A percentile compares a stretch with the other conserved stretches of the same genome.
Conservation (phyloP, 2,888 invertebrate species). For the Cecidostiba fungosa region DNA sequence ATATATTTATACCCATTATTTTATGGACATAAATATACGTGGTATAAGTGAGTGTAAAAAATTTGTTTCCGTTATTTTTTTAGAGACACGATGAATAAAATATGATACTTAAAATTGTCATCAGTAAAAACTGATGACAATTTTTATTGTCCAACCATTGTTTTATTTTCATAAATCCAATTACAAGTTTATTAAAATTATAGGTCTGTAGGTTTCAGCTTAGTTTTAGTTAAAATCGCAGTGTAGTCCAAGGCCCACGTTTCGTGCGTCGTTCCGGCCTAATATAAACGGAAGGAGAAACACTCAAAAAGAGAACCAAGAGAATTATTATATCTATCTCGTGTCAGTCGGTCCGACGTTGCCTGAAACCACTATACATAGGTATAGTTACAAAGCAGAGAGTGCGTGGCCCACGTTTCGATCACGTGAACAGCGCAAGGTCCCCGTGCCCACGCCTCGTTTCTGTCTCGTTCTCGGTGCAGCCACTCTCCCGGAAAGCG, state of each 20-base stretch:
- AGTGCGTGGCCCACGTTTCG: slow-evolving; percentile 52
- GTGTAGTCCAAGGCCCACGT: slow-evolving; percentile 2
- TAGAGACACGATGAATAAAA: too few relatives aligned
- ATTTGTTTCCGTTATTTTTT: too few relatives aligned
- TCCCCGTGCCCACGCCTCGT: slow-evolving; percentile 47
- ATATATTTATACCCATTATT: too few relatives aligned
- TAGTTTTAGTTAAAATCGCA: not conserved
- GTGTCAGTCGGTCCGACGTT: not conserved
- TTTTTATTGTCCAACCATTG: too few relatives aligned
- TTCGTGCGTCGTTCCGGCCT: not conserved
- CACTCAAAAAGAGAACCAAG: not conserved
- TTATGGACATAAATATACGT: too few relatives aligned
- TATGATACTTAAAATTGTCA: too few relatives aligned
- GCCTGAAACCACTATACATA: slow-evolving; percentile 1
- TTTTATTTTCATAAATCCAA: not conserved
- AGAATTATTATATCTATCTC: slow-evolving; percentile 18
- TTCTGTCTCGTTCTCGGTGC: not conserved
- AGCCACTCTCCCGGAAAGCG: not conserved
- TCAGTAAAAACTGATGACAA: too few relatives aligned
- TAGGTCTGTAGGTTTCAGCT: too few relatives aligned
- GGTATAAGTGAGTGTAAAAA: too few relatives aligned
- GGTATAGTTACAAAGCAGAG: not conserved
- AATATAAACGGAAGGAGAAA: not conserved
- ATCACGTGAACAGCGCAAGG: slow-evolving; percentile 63
- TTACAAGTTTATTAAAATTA: not conserved